Conservation (phyloP, 2,888 invertebrate species). For the Reticulitermes lucifugus region DNA sequence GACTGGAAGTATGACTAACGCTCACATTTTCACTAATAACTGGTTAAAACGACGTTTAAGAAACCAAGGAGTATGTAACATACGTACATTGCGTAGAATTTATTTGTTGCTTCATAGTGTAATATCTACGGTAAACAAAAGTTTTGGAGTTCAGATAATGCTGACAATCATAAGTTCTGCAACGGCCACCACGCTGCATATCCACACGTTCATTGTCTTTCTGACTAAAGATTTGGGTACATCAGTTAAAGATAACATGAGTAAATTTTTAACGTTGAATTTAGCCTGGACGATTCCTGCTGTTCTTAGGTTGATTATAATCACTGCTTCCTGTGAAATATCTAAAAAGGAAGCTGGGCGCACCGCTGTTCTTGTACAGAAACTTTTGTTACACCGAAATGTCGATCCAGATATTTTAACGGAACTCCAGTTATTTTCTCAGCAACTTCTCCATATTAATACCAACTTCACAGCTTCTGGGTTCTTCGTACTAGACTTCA, state of each 20-base stretch:
- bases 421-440: background rate
- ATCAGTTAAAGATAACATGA: background rate
- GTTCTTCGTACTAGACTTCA: background rate
- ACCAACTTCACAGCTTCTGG: constrained; percentile 15
- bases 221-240: background rate
- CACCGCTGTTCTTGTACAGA: background rate
- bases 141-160: constrained; percentile 14
- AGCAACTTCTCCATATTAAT: constrained; percentile 1
- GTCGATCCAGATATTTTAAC: background rate
- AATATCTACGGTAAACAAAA: background rate
- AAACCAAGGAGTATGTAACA: background rate
- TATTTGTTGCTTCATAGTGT: background rate
- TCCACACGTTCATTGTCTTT: background rate
- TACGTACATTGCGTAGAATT: background rate
- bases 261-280: background rate
- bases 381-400: background rate
- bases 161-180: constrained; percentile 2
- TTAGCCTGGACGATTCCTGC: background rate
- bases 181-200: background rate
- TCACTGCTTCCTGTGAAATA: constrained; percentile 3
- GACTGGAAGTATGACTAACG: background rate
- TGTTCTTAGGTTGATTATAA: background rate
- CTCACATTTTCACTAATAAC: background rate
- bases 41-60: background rate
- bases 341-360: background rate